Percentiles rank a stretch among this genome's conserved stretches.
Evolutionary conservation across 2,113 vertebrate species (phyloP).

Genomic region (Silurus glanis): DNA sequence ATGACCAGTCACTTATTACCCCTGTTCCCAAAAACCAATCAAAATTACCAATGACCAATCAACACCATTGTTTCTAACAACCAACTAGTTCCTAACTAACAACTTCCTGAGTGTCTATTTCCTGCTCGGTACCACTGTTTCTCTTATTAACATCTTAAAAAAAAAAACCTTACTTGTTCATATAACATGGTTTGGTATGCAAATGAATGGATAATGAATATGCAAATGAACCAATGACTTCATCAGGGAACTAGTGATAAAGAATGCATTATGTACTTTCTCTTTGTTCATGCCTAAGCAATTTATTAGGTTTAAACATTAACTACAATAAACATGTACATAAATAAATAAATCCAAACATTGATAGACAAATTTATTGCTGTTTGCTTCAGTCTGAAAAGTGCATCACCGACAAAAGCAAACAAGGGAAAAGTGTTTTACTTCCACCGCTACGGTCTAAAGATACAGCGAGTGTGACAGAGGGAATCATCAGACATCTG

Average conservation of each 20-base stretch:
- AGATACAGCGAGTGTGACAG: background rate
- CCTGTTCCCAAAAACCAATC: background rate
- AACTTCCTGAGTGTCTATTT: background rate
- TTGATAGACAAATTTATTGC: background rate
- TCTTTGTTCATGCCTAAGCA: background rate
- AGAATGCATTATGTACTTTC: background rate
- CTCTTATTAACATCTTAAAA: background rate
- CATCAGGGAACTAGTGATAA: background rate
- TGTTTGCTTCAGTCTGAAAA: background rate
- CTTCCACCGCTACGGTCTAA: too few relatives aligned
- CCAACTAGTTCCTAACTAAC: background rate
- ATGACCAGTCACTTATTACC: background rate
- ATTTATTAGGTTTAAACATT: background rate
- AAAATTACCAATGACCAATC: background rate
- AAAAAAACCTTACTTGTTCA: background rate
- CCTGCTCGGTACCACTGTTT: background rate
- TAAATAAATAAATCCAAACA: background rate
- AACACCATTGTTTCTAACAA: background rate
- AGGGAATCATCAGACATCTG: constrained; percentile 32
- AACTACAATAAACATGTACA: background rate
- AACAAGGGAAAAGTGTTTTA: background rate
- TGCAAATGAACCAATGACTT: background rate
- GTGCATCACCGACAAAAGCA: background rate
- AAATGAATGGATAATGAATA: background rate
- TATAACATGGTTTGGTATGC: background rate